Conservation (phyloP, 1,140 invertebrate species). For the Wasmannia auropunctata region DNA sequence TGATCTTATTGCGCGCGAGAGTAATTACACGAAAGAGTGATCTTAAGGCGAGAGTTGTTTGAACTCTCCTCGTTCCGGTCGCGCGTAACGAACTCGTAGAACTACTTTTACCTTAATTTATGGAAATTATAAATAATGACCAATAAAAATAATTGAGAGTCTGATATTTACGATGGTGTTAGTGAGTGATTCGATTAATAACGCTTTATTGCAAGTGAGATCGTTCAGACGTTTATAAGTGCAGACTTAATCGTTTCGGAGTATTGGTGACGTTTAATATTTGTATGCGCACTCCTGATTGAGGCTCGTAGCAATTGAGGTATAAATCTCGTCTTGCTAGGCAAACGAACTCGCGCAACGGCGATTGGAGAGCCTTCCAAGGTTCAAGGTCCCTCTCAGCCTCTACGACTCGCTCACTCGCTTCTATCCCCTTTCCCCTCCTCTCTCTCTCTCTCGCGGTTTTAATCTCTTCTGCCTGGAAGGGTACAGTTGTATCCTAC, state of each 20-base stretch:
- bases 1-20: neutral
- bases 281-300: slow-evolving; percentile 29
- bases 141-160: slow-evolving; percentile 21
- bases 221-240: neutral
- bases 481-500: slow-evolving; percentile 37
- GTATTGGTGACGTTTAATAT: slow-evolving; percentile 28
- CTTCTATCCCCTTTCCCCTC: neutral
- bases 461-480: slow-evolving; percentile 59
- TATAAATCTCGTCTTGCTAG: slow-evolving; percentile 55
- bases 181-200: slow-evolving; percentile 53
- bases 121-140: slow-evolving; percentile 43
- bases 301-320: slow-evolving; percentile 43
- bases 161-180: slow-evolving; percentile 6
- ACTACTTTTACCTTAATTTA: slow-evolving; percentile 41
- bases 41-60: neutral
- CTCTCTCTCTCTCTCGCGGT: slow-evolving; percentile 11
- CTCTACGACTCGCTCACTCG: slow-evolving; percentile 17
- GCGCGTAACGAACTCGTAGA: neutral
- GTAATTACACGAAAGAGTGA: slow-evolving; percentile 23
- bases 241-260: slow-evolving; percentile 5
- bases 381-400: slow-evolving; percentile 63
- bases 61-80: neutral
- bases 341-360: slow-evolving; percentile 64
- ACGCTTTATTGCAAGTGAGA: slow-evolving; percentile 3
- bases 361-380: slow-evolving; percentile 27